Conservation (phyloP, 2,888 invertebrate genomes). For the Phlogophora meticulosa region DNA sequence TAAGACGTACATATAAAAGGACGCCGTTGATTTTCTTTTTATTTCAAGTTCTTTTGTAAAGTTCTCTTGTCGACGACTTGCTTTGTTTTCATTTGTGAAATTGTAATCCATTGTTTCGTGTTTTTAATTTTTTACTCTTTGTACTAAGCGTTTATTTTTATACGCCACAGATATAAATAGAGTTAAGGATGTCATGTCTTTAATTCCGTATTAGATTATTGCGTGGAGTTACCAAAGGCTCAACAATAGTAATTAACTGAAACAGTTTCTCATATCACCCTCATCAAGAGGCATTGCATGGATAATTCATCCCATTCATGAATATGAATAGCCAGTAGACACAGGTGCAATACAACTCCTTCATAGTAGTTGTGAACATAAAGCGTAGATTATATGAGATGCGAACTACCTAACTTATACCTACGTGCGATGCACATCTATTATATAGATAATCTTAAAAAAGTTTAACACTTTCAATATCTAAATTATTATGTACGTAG, state of each 20-base stretch:
- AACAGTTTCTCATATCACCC: constrained; percentile 14
- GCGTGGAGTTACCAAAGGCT: constrained; percentile 2
- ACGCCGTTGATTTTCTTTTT: constrained; percentile 34
- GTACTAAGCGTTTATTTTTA: constrained; percentile 10
- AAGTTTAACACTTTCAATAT: constrained; percentile 36
- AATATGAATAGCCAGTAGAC: constrained; percentile 59
- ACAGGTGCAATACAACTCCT: constrained; percentile 65
- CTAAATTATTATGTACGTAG: constrained; percentile 21
- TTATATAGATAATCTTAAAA: constrained; percentile 56
- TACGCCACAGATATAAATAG: neutral
- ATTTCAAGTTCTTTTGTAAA: constrained; percentile 43
- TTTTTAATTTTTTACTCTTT: constrained; percentile 30
- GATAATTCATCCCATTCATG: constrained; percentile 61
- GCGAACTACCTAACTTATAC: constrained; percentile 64
- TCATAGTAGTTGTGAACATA: constrained; percentile 57
- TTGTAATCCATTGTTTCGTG: constrained; percentile 50
- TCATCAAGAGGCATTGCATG: constrained; percentile 50
- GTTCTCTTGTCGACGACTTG: constrained; percentile 43
- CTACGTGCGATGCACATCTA: constrained; percentile 61
- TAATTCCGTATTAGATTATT: neutral
- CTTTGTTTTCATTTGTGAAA: constrained; percentile 53
- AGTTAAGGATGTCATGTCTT: constrained; percentile 1
- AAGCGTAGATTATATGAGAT: constrained; percentile 58
- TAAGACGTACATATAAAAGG: constrained; percentile 37
- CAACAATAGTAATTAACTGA: constrained; percentile 23